Evolutionary conservation across 2,888 invertebrate species (phyloP).

Genomic region (Dicycla oo): DNA sequence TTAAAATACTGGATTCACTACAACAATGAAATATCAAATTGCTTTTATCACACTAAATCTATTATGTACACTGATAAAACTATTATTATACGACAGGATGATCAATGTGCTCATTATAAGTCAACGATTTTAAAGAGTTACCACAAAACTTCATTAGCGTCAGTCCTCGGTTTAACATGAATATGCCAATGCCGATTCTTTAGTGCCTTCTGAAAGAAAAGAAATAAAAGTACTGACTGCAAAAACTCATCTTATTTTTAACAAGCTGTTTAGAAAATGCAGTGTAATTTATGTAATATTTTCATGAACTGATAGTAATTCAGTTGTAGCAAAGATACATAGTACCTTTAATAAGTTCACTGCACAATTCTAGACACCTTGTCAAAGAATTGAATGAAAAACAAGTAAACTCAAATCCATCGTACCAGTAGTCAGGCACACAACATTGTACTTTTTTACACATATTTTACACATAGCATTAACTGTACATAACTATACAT

Average conservation of each 20-base stretch:
- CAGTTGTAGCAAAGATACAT: conserved; percentile 7
- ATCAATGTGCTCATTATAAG: conserved; percentile 87
- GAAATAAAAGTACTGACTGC: conserved; percentile 65
- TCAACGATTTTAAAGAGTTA: conserved; percentile 72
- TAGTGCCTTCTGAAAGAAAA: conserved; percentile 80
- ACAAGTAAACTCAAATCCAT: conserved; percentile 67
- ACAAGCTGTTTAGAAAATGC: conserved; percentile 64
- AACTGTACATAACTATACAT: conserved; percentile 82
- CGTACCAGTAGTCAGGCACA: conserved; percentile 76
- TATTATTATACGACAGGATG: conserved; percentile 81
- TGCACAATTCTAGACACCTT: conserved; percentile 61
- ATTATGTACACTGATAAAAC: conserved; percentile 85
- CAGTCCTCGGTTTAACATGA: conserved; percentile 55
- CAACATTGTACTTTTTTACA: conserved; percentile 83
- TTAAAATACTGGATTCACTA: conserved; percentile 87
- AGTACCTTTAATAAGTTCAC: conserved; percentile 31
- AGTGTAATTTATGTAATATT: conserved; percentile 22
- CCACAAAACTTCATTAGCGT: conserved; percentile 58
- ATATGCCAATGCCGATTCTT: conserved; percentile 67
- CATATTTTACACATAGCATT: conserved; percentile 81
- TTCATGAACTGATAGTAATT: neutral
- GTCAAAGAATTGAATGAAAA: conserved; percentile 58
- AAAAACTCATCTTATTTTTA: conserved; percentile 44
- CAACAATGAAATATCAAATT: conserved; percentile 83
- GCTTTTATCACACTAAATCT: conserved; percentile 79